Evolutionary conservation across 2,888 invertebrate genomes (phyloP).

Genomic region (Gastrophysa polygoni): DNA sequence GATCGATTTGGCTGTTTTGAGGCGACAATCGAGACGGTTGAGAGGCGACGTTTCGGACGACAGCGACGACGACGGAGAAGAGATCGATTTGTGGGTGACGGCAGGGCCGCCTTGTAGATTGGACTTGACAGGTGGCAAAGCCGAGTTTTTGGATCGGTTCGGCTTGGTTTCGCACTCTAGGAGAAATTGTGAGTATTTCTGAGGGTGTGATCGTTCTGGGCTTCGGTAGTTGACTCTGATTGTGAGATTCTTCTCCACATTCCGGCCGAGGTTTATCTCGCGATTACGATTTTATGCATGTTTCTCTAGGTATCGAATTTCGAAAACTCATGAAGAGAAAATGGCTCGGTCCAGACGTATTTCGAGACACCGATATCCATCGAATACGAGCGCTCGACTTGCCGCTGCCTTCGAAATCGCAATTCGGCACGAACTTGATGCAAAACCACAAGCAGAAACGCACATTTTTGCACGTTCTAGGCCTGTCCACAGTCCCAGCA

Average conservation of each 20-base stretch:
- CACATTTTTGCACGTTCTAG: slow-evolving; percentile 65
- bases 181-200: slow-evolving; percentile 64
- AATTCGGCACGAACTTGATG: slow-evolving; percentile 58
- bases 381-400: slow-evolving; percentile 54
- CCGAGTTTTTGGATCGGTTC: slow-evolving; percentile 67
- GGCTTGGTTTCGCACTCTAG: slow-evolving; percentile 66
- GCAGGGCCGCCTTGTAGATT: slow-evolving; percentile 62
- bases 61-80: slow-evolving; percentile 59
- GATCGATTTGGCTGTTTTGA: slow-evolving; percentile 55
- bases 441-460: slow-evolving; percentile 64
- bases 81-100: slow-evolving; percentile 61
- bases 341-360: slow-evolving; percentile 53
- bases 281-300: no score
- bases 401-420: slow-evolving; percentile 61
- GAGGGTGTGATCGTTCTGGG: not conserved
- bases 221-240: no score
- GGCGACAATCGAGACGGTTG: slow-evolving; percentile 43
- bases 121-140: slow-evolving; percentile 61
- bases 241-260: no score
- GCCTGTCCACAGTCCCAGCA: slow-evolving; percentile 63
- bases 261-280: no score
- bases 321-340: slow-evolving; percentile 65
- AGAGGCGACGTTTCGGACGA: slow-evolving; percentile 30
- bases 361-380: slow-evolving; percentile 47
- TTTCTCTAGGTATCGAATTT: slow-evolving; percentile 67